Base-by-base conservation (phyloP, 1,140 invertebrate species). In the Apolygus lucorum region DNA sequence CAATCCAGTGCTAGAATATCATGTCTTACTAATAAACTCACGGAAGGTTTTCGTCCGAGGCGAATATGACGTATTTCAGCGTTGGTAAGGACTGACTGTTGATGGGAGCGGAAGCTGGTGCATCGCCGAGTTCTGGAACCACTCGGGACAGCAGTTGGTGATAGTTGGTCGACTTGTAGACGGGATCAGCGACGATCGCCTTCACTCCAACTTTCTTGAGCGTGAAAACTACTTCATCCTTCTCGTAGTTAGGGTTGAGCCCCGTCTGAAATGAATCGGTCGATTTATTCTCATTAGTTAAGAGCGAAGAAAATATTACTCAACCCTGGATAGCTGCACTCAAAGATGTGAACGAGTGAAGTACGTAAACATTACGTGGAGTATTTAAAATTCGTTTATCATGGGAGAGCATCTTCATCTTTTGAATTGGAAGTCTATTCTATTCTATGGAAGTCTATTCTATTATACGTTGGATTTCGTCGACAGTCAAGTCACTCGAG, bases 181-280 rank as follows among this genome's bases (percentile, higher is more conserved):
- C 78, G 24, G 87, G 85, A 0, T 87, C 83, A 0, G 87, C 82
- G 2, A 96, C 76, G 0, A 96, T 76, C 0, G 87, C 87, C 75
- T 89, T 92, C 0, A 89, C 79, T 13, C 82, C 81, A 14, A 92
- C 90, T 80, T 93, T 92, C 8, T 89, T 85, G 1, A 98, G 76
- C 62, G 88, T 89, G 76, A 90, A 95, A 67, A 86, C 83, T 0
- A 97, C 70, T 77, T 98, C 95, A 14, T 80, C 75, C 11, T 83
- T 80, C 76, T 89, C 85, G 75, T 92, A 96, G 0, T 84, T 82
- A 0, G 94, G 93, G 79, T 98, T 98, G 4, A 96, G 84, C 62
- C 88, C 87, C 4, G 92, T 88, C 87, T 90, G 25, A 34, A 66
- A 66, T n/a, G n/a, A n/a, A n/a, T n/a, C n/a, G n/a, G n/a, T n/a